Percentiles rank a stretch among this genome's conserved stretches.
Evolutionary conservation across 2,888 invertebrate species (phyloP).

Genomic region (Eumacrocentrus americanus): DNA sequence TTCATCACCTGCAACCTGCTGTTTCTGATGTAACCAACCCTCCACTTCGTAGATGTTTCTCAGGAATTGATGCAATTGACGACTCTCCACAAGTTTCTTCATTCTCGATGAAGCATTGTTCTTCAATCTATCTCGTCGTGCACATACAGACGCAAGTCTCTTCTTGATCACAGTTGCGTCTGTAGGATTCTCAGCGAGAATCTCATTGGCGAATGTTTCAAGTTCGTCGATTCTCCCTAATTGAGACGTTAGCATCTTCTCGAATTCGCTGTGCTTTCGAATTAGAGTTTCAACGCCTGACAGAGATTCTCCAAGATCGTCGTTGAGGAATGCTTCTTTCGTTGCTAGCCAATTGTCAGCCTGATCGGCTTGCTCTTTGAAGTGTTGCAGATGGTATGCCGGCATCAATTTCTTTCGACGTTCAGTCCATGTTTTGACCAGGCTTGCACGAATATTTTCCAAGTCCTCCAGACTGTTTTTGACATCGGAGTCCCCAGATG

Average conservation of each 20-base stretch:
- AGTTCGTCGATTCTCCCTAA: slow-evolving; percentile 78
- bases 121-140: slow-evolving; percentile 73
- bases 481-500: slow-evolving; percentile 63
- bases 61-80: slow-evolving; percentile 88
- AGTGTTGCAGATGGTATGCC: slow-evolving; percentile 81
- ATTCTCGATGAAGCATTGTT: slow-evolving; percentile 73
- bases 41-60: slow-evolving; percentile 85
- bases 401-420: slow-evolving; percentile 80
- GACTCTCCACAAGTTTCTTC: slow-evolving; percentile 80
- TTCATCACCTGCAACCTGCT: slow-evolving; percentile 91
- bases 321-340: slow-evolving; percentile 95
- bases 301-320: slow-evolving; percentile 83
- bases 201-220: slow-evolving; percentile 71
- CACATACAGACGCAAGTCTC: slow-evolving; percentile 70
- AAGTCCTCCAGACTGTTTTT: slow-evolving; percentile 71
- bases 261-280: slow-evolving; percentile 91
- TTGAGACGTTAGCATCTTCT: slow-evolving; percentile 82
- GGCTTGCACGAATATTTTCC: slow-evolving; percentile 73
- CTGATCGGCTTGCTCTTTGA: slow-evolving; percentile 86
- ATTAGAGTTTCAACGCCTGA: slow-evolving; percentile 84
- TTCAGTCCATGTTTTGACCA: slow-evolving; percentile 84
- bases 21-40: slow-evolving; percentile 92
- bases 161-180: slow-evolving; percentile 73
- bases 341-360: slow-evolving; percentile 92
- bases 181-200: slow-evolving; percentile 73